Percentiles rank a stretch among this genome's conserved stretches.
These are phyloP conservation scores for Rallus limicola DNA, from an alignment of 2,113 vertebrate genomes.

Conservation along the genomic window DNA sequence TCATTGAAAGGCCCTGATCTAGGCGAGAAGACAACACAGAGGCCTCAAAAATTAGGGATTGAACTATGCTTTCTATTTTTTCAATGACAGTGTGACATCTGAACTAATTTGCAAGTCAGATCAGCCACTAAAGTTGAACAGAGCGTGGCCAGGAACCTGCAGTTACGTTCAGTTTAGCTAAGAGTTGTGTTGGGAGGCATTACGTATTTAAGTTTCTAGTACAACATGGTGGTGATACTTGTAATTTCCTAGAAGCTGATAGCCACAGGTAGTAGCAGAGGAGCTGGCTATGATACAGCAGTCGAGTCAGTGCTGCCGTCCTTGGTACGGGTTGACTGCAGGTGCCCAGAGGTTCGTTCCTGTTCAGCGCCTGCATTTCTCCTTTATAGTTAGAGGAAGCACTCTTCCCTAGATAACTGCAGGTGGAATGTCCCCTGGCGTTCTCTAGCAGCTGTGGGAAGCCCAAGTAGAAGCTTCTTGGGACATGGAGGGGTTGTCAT, in stretches of 20 bases:
- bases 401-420: background rate
- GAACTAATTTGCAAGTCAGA: background rate
- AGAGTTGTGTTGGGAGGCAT: background rate
- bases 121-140: background rate
- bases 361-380: background rate
- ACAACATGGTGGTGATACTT: background rate
- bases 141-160: background rate
- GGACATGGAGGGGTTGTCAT: background rate
- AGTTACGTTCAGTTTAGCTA: background rate
- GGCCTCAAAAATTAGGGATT: background rate
- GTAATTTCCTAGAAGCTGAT: slow-evolving; percentile 4
- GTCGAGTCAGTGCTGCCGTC: background rate
- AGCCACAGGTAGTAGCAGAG: background rate
- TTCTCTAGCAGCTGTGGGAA: background rate
- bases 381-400: background rate
- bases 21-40: background rate
- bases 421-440: background rate
- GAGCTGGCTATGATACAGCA: background rate
- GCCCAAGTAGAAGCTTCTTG: background rate
- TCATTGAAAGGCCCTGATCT: background rate
- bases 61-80: background rate
- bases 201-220: background rate
- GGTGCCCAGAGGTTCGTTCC: background rate
- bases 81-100: background rate
- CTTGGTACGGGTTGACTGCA: background rate